Evolutionary conservation across 2,113 vertebrate genomes (phyloP), one percentile per base, ranked within the genome.

Genomic region (Atherinomorus stipes): DNA sequence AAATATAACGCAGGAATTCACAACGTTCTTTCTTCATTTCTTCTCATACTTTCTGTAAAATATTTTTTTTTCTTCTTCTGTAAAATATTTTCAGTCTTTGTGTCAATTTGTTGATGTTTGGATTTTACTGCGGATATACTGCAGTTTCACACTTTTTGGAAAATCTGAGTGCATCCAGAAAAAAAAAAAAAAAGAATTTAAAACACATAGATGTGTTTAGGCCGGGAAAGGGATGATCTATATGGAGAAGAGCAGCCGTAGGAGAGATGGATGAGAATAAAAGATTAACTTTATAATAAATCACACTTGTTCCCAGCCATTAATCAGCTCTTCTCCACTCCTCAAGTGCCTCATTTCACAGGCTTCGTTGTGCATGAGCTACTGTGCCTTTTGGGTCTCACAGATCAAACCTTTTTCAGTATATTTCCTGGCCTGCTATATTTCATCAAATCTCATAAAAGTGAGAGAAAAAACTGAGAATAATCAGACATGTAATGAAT

Each of bases 221-320:
- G 84, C 83, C 81, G 84, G 54, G 10, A 7, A 53, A 28, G 42
- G 61, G 69, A 52, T 57, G 23, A 67, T 57, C 60, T 34, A 67
- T 66, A 65, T 84, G 60, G 58, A 75, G 64, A 58, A 25, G 19
- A 62, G 45, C 19, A 51, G n/a, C 2, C n/a, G 52, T 12, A 15
- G 38, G 66, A 25, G 62, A 49, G 64, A 26, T 40, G 76, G 70
- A 66, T 62, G 74, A 80, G 71, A 83, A 84, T 81, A 76, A 84
- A 83, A 78, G 51, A 87, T 85, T 76, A 86, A 76, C 79, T 81
- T 64, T 60, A 65, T 72, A 83, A 85, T 89, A 82, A 87, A 84
- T 85, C 79, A 76, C 80, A 81, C 78, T 82, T 70, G 79, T 74
- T 83, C 70, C 64, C 72, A 56, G 63, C 62, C 76, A 83, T 89